These are phyloP conservation scores for Leptinotarsa peninsularis DNA, from an alignment of 2,888 invertebrate genomes.

Conservation along the genomic window DNA sequence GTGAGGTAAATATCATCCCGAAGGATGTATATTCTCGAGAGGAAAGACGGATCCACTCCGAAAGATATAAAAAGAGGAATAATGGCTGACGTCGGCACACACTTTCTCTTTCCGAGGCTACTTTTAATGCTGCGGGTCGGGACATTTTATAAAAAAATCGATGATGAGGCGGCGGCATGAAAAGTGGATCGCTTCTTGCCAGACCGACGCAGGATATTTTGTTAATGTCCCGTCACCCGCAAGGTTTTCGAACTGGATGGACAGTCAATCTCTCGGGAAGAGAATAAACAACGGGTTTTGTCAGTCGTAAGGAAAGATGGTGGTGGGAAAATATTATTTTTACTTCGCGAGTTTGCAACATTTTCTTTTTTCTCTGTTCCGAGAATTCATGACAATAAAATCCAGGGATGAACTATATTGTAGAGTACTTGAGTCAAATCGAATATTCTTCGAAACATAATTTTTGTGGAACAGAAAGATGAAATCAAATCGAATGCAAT, in stretches of 20 bases:
- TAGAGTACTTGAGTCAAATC: too few relatives aligned
- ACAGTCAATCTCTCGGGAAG: too few relatives aligned
- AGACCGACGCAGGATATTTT: neutral
- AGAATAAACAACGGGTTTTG: too few relatives aligned
- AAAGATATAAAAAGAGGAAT: constrained; percentile 18
- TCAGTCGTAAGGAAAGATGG: too few relatives aligned
- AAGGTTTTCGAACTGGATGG: neutral
- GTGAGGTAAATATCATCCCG: constrained; percentile 12
- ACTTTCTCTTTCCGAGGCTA: constrained; percentile 2
- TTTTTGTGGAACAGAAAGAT: too few relatives aligned
- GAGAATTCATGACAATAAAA: too few relatives aligned
- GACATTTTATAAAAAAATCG: constrained; percentile 19
- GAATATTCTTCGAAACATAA: too few relatives aligned
- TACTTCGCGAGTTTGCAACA: too few relatives aligned
- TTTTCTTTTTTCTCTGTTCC: too few relatives aligned
- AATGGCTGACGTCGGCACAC: constrained; percentile 21
- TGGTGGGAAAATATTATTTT: too few relatives aligned
- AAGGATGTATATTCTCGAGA: constrained; percentile 11
- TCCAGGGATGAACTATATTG: too few relatives aligned
- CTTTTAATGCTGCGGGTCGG: constrained; percentile 6
- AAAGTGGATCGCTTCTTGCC: neutral
- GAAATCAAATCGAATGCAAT: too few relatives aligned
- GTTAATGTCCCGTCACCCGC: neutral
- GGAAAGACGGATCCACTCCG: constrained; percentile 14
- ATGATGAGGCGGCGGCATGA: constrained; percentile 4